phyloP scores from a whole-genome alignment of 2,797 vertebrate genomes.

The Potorous gilbertii region DNA sequence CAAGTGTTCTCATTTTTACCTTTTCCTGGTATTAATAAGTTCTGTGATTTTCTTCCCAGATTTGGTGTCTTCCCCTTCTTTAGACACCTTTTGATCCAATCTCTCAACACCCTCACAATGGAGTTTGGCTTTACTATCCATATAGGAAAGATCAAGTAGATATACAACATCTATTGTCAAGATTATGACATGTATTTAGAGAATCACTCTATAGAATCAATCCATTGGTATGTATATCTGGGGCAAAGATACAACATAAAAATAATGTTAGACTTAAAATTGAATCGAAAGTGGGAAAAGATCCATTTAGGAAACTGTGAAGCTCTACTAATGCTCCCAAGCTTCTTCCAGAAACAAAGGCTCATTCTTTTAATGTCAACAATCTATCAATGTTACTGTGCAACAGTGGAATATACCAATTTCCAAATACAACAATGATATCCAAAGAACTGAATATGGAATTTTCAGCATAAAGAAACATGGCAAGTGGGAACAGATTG shows the following conservation, averaged over 20 bases:
- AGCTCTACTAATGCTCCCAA: no score
- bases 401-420: no score
- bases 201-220: background rate
- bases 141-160: background rate
- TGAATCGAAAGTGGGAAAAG: no score
- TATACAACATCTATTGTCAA: background rate
- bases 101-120: background rate
- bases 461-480: no score
- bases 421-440: no score
- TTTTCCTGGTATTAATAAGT: background rate
- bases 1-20: background rate
- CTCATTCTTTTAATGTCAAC: no score
- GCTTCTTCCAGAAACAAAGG: no score
- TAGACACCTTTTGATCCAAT: background rate
- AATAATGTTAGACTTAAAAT: no score
- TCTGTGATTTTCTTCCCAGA: background rate
- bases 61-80: background rate
- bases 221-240: background rate
- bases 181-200: background rate
- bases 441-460: no score
- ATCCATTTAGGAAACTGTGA: no score
- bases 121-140: background rate
- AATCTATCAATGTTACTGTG: no score
- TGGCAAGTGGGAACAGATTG: no score
- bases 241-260: background rate